Evolutionary conservation across 2,888 invertebrate species (phyloP), one percentile per base, ranked within the genome.

Genomic region (Punctoribates punctum): DNA sequence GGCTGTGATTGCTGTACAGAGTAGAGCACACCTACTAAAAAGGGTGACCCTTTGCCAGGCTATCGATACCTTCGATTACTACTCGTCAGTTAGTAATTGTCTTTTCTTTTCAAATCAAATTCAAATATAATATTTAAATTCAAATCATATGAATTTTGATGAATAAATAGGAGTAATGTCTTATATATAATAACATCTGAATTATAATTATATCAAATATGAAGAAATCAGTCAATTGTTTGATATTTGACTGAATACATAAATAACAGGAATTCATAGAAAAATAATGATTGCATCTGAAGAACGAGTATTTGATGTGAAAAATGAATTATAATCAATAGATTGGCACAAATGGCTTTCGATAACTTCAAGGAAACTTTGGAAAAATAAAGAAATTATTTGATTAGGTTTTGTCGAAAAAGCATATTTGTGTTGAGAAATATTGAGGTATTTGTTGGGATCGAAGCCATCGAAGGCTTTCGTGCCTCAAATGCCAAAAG

Each of bases 11-110:
- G 46, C 46, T 25, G 48, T 72, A 72, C 72, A 46, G 72, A 72
- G 72, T 72, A 72, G 72, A 23, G 72, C 72, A 72, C 72, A 72
- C 72, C 72, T 72, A 72, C 72, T 70, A 72, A 72, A 65, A 70
- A 72, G 72, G 72, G 72, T 72, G 46, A 72, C 42, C 72, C 72
- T 38, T 67, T 20, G 27, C 25, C 60, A 60, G 20, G 15, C 60
- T 27, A 29, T 60, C 27, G 20, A 60, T 60, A 60, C 27, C 15
- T 20, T 29, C 60, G 48, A 42, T 46, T 46, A 72, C 6, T n/a
- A 70, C 46, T 70, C 38, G n/a, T 38, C 46, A 57, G 25, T 25
- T 57, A 42, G 23, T 60, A 60, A 60, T 60, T 29, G 60, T 60
- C 27, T 60, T 60, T 57, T 60, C 27, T 29, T 1, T 13, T 60